A percentile compares a stretch with the other conserved stretches of the same genome.
Evolutionary conservation across 2,113 vertebrate species (phyloP).

Genomic region (Elgaria multicarinata): DNA sequence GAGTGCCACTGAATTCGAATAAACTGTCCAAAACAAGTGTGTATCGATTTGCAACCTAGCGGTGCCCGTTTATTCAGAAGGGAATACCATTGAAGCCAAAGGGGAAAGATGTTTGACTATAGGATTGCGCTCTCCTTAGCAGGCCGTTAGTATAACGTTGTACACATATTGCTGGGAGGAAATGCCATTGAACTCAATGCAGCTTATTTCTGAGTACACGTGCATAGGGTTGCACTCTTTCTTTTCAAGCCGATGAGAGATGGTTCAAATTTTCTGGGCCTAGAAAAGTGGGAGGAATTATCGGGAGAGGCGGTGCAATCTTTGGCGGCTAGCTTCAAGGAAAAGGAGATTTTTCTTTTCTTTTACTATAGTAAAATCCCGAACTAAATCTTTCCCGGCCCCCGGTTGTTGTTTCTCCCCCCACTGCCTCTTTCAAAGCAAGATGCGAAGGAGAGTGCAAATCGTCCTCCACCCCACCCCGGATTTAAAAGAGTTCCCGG

Average conservation of each 20-base stretch:
- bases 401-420: background rate
- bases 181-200: background rate
- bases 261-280: background rate
- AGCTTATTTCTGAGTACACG: background rate
- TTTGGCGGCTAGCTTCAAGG: background rate
- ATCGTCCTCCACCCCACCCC: background rate
- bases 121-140: no score
- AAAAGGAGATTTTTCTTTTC: background rate
- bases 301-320: background rate
- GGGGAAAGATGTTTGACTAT: no score
- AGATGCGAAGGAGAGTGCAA: background rate
- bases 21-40: background rate
- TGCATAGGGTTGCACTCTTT: background rate
- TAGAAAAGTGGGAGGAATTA: background rate
- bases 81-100: no score
- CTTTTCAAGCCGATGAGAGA: background rate
- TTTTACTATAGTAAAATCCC: background rate
- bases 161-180: background rate
- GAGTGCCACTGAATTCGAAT: background rate
- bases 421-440: background rate
- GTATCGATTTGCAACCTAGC: background rate
- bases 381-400: background rate
- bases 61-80: background rate
- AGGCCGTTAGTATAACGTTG: no score
- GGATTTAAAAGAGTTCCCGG: constrained; percentile 3